Evolutionary conservation across 2,797 vertebrate genomes (phyloP), one percentile per base, ranked within the genome.

Genomic region (Halcyon smyrnensis): DNA sequence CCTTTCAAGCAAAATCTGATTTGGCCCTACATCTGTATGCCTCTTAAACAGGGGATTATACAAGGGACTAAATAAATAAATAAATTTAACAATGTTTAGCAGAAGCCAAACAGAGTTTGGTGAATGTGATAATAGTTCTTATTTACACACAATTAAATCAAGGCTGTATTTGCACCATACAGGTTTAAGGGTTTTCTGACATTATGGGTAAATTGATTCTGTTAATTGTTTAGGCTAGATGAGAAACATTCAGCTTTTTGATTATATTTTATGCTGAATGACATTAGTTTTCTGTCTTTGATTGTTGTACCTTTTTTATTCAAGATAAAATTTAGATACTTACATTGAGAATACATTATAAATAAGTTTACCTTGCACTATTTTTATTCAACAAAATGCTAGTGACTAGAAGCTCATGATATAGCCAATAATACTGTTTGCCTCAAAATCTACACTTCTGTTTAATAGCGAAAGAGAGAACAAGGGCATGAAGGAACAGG

Each of bases 401-500:
- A 51, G 39, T 34, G 67, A 75, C 94, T 92, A 84, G 90, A 91
- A 93, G 57, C 63, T 81, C 41, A 60, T 16, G 64, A 94, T 65
- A 76, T 30, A 94, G 69, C 74, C 57, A 69, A 63, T 3, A 87
- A 68, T 83, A 86, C 39, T 73, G 70, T 78, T 82, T 93, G 89
- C 73, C 77, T 36, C 39, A 92, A 83, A 94, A 96, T 93, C 73
- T 86, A 80, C 81, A 73, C 60, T 89, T 75, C 75, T 87, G 67
- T 88, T 97, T 79, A 94, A 89, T 12, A 87, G 50, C 93, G 75
- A 90, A 94, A 71, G 78, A 95, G 19, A 80, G n/a, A 87, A 87
- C 1, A 8, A 93, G 76, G 27, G 27, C 46, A 94, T 75, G 94
- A 94, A 93, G 34, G 74, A 92, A 88, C 23, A 73, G 81, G 39